Base-by-base conservation (phyloP, 2,888 invertebrate genomes). In the Glaucopsyche alexis region DNA sequence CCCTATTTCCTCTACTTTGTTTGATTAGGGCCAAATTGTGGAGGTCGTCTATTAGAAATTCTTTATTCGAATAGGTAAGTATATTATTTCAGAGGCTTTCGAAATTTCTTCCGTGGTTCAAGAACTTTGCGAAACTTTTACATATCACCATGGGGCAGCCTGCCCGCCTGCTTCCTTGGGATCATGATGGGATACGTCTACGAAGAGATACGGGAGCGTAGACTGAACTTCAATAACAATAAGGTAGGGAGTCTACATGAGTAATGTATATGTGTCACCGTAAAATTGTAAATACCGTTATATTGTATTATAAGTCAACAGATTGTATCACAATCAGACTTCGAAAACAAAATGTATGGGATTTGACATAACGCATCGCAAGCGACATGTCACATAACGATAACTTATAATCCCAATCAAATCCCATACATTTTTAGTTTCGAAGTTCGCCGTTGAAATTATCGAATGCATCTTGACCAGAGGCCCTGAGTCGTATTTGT, bases 131-230 rank as follows among this genome's bases (percentile, higher is more conserved):
- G 71, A 11, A 85, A 85, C 83, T 77, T 87, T 74, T 89, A 89
- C 81, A 76, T 80, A 14, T 81, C 85, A 11, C 85, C 89, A 71
- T 87, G 90, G 88, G 83, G 85, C 81, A 84, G 86, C 73, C 79
- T 87, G 70, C 89, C 89, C 0, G 78, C 88, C 16, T 81, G 85
- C 0, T 79, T 90, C 2, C 73, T 85, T 1, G 89, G 89, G 13
- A 60, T 60, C 55, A 60, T 60, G 5, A 0, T 11, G 55, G 55
- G 55, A 29, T 60, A 60, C 29, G 11, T 4, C 0, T 60, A 60
- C 29, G 60, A 60, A 13, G 60, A 60, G 60, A 60, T 60, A 29
- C 60, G 60, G 11, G 60, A 60, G 13, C 29, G 60, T 3, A 60
- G 60, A 60, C 60, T 60, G 60, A 60, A 60, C 60, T 13, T 60